Base-by-base conservation (phyloP, 1,140 invertebrate species). In the Plectus sambesii region DNA sequence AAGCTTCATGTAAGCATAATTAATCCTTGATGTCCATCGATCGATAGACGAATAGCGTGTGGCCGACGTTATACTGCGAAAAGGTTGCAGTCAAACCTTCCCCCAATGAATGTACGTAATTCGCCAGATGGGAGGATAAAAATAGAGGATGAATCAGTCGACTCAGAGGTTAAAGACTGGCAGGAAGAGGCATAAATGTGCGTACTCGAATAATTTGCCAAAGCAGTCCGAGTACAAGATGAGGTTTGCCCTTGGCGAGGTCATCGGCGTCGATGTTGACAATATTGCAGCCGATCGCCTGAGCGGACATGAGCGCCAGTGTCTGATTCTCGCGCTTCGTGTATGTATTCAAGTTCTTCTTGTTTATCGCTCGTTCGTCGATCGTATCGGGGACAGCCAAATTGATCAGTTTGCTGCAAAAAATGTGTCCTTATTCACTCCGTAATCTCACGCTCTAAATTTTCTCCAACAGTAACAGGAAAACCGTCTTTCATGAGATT, bases 241-340 rank as follows among this genome's bases (percentile, higher is more conserved):
- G 90, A 2, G 85, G 86, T 71, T 84, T 86, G 60, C 84, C 88
- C 73, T 89, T 85, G 17, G 81, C 80, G 41, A 96, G 71, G 71
- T 93, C 89, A 63, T 89, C 85, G 4, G 89, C 87, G 66, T 94
- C 89, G 55, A 96, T 96, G 72, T 97, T 97, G 51, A 96, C 81
- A 51, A 94, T 88, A 68, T 93, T 93, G 71, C 89, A 96, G 9
- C 90, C 90, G 60, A 97, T 96, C 9, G 87, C 81, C 67, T 87
- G 85, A 15, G 88, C 84, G 20, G 89, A 94, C 46, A 85, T 84
- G 25, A 96, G 71, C 1, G 88, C 89, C 50, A 96, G 72, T 0
- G 87, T 93, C 40, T 93, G 75, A 71, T 96, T 97, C 75, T 96
- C 89, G 61, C 87, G 81, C 66, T 85, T 87, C n/a, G 81, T 84